Evolutionary conservation across 2,888 invertebrate genomes (phyloP), one percentile per base, ranked within the genome.

Genomic region (Drosophila flavopinicola): DNA sequence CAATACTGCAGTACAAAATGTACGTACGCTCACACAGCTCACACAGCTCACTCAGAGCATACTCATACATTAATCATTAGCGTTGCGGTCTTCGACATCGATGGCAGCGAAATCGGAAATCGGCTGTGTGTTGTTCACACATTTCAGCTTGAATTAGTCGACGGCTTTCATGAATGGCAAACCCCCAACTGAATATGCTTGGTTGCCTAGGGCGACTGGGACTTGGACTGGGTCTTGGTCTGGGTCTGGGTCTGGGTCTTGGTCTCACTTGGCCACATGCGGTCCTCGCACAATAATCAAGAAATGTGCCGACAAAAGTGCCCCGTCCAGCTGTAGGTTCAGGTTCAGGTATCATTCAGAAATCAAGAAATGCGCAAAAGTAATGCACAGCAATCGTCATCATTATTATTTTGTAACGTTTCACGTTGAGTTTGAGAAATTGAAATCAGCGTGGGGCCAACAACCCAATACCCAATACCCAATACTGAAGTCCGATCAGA

Each of bases 41-140:
- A 29, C 15, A 7, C 7, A 11, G 6, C 63, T 76, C 65, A 71
- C 63, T 77, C 54, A 47, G 39, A 53, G 64, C 58, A 74, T 65
- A 76, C 65, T 79, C 83, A 87, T 85, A 82, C 85, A 80, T 80
- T 87, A 80, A 80, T 87, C 80, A 80, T 87, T 80, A 70, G 78
- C 35, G 71, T 60, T 58, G 78, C 32, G 65, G 72, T 53, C 58
- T 48, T 37, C 24, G 33, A 41, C 41, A 11, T 27, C 39, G 52
- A 20, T 20, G 20, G 41, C 49, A 37, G 30, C 44, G 42, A 42
- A 29, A 32, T 42, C 30, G 11, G 32, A 25, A 48, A 39, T 57
- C 42, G 32, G 20, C 35, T 66, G 66, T 76, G 72, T 80, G 87
- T 80, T 87, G 87, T 80, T 80, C 80, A 80, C 80, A 80, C 80